Evolutionary conservation across 2,888 invertebrate genomes (phyloP), one percentile per base, ranked within the genome.

Genomic region (Hirtodrosophila trivittata): DNA sequence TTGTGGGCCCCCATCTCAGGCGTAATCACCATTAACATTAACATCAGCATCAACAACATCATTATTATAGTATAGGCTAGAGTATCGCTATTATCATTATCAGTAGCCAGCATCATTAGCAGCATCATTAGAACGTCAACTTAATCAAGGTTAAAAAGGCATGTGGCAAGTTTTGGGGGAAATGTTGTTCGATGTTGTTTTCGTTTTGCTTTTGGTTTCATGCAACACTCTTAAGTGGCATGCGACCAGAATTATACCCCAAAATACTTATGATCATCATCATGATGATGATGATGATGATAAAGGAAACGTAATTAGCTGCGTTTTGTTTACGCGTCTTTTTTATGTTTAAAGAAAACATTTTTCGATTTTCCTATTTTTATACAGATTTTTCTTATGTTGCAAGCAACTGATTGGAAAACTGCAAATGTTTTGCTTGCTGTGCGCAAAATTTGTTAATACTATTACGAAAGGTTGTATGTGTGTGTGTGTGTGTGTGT

Each of bases 101-200:
- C 43, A 63, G 9, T 9, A 26, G 30, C 14, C 68, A 60, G 64
- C 51, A 51, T 33, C 75, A 78, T 78, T 85, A 81, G 82, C 82
- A 81, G 77, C 85, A 56, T 74, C 77, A 83, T 77, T 77, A 77
- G 77, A 83, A 68, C 75, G 66, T 78, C 83, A 83, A 83, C 81
- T 80, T 80, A 71, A 76, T 82, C 81, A 84, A 86, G 81, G 86
- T 84, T 86, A 86, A 69, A 58, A 64, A 65, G 50, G 57, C 62
- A 75, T 72, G 77, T 59, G 78, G 86, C 64, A 50, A 26, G 9
- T 10, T 12, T 7, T 9, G 28, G 28, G 28, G 28, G 28, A n/a
- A 28, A 7, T 28, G 28, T 3, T 7, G 5, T 21, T 21, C 18
- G 2, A n/a, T 21, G 3, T 30, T 8, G 9, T 30, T 8, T 30